These are phyloP conservation scores for Hiodon alosoides DNA, from an alignment of 2,113 vertebrate species.

Conservation along the genomic window DNA sequence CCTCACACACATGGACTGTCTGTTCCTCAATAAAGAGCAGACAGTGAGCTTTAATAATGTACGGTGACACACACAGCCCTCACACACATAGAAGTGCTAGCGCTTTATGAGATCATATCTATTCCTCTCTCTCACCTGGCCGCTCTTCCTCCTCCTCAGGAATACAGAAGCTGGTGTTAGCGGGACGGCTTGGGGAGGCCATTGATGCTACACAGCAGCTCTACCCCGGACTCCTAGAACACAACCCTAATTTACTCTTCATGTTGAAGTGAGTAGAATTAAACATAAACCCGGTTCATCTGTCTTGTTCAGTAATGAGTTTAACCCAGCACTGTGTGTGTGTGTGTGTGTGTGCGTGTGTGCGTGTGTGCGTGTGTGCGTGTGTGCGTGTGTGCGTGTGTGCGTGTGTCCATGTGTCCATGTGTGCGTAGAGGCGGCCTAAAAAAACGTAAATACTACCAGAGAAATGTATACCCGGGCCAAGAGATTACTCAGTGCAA, in stretches of 20 bases:
- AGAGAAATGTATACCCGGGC: no score
- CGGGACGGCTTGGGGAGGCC: constrained; percentile 92
- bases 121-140: background rate
- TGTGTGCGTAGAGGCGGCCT: no score
- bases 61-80: no score
- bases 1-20: no score
- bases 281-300: constrained; percentile 71
- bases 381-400: background rate
- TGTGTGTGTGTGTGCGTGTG: background rate
- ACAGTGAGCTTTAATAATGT: no score
- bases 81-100: no score
- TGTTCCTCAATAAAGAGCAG: no score
- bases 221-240: constrained; percentile 90
- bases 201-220: constrained; percentile 92
- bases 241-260: constrained; percentile 95
- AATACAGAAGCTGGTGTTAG: constrained; percentile 97
- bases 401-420: no score
- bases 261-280: constrained; percentile 92
- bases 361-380: background rate
- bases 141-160: constrained; percentile 60
- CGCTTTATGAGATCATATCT: background rate
- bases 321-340: background rate
- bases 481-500: no score
- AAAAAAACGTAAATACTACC: no score
- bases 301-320: constrained; percentile 73